These are phyloP conservation scores for Aleiodes testaceus DNA, from an alignment of 2,888 invertebrate genomes.

Conservation along the genomic window DNA sequence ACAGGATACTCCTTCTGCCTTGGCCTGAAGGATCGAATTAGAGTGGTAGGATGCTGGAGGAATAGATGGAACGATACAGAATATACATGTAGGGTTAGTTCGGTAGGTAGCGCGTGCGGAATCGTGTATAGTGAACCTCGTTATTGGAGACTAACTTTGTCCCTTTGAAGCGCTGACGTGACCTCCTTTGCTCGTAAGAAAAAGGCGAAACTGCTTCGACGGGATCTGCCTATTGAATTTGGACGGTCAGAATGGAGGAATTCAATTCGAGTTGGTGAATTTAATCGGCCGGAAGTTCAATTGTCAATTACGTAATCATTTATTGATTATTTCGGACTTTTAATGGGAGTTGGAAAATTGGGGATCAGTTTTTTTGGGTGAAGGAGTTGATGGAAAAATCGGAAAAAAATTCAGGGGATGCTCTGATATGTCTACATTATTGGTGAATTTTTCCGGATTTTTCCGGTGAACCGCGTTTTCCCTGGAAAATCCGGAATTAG, in stretches of 20 bases:
- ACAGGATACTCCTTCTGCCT: constrained; percentile 46
- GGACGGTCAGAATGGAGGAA: neutral
- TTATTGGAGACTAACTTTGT: constrained; percentile 46
- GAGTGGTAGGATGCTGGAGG: constrained; percentile 8
- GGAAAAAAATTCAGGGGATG: no score
- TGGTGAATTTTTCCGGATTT: no score
- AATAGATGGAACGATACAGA: neutral
- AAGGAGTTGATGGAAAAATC: no score
- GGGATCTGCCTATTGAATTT: constrained; percentile 40
- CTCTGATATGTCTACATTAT: no score
- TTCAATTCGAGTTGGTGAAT: neutral
- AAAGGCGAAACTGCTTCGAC: constrained; percentile 22
- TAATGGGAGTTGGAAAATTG: no score
- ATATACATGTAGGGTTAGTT: constrained; percentile 27
- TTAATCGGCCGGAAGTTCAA: neutral
- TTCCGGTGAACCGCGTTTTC: no score
- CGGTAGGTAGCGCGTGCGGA: constrained; percentile 35
- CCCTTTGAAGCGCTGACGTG: constrained; percentile 44
- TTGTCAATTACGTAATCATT: neutral
- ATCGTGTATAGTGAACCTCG: constrained; percentile 33
- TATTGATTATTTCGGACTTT: no score
- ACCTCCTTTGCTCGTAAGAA: constrained; percentile 33
- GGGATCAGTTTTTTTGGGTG: no score
- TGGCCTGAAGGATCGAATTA: constrained; percentile 33
- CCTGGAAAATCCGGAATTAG: no score